phyloP scores from a whole-genome alignment of 2,113 vertebrate genomes.

The Cygnus buccinator region DNA sequence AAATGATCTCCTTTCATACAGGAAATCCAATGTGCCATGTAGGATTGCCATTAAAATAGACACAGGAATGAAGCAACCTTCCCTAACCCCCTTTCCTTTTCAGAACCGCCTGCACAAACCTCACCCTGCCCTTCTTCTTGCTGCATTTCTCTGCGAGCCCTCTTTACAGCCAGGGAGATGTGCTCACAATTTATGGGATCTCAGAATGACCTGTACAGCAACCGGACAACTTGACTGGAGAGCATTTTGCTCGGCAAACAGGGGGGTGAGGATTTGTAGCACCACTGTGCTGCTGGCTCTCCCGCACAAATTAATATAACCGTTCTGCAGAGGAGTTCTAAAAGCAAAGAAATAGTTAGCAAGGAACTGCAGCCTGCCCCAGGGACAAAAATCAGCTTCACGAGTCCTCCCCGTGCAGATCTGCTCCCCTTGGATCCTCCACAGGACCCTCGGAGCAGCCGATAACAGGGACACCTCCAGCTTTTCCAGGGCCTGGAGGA shows the following conservation, averaged over 20 bases:
- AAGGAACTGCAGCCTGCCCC: neutral
- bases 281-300: neutral
- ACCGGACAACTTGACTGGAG: neutral
- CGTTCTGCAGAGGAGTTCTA: neutral
- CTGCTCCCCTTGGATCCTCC: fast-evolving
- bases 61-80: neutral
- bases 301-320: neutral
- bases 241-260: neutral
- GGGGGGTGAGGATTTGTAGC: neutral
- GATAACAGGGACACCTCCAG: neutral
- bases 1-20: neutral
- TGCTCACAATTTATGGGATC: neutral
- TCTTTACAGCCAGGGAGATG: neutral
- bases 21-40: neutral
- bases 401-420: neutral
- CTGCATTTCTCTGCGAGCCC: fast-evolving
- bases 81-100: neutral
- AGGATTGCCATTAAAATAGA: neutral
- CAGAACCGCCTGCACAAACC: neutral
- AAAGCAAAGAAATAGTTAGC: neutral
- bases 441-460: fast-evolving
- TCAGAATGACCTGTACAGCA: neutral
- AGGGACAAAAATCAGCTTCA: neutral
- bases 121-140: neutral
- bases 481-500: neutral